These are phyloP conservation scores for Sternotherus odoratus DNA, from an alignment of 2,797 vertebrate species.

Conservation along the genomic window DNA sequence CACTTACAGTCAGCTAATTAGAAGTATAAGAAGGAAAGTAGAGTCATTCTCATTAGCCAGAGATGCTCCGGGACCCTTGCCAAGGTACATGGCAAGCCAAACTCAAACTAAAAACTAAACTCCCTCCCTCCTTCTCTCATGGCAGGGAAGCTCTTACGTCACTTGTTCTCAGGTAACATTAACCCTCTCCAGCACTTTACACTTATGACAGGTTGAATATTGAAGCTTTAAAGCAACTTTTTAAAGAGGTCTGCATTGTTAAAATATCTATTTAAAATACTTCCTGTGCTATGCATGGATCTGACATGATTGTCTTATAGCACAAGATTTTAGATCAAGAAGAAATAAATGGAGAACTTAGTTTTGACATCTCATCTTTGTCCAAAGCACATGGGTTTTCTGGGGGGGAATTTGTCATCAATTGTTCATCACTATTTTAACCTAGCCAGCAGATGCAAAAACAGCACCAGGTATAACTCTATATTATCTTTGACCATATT, in stretches of 20 bases:
- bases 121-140: no score
- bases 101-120: no score
- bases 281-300: neutral
- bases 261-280: neutral
- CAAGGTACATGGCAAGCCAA: no score
- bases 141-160: no score
- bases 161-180: no score
- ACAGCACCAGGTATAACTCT: neutral
- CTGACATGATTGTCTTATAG: neutral
- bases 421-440: neutral
- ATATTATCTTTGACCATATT: neutral
- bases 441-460: neutral
- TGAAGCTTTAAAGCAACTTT: slow-evolving; percentile 1
- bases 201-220: no score
- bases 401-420: neutral
- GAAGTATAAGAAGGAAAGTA: no score
- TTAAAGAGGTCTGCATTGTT: neutral
- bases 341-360: neutral
- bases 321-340: neutral
- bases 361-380: neutral
- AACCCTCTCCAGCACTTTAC: no score
- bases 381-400: neutral
- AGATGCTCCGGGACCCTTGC: no score
- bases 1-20: no score
- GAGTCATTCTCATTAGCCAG: no score